These are phyloP conservation scores for Mycetomoellerius zeteki DNA, from an alignment of 1,140 invertebrate genomes.

Conservation along the genomic window DNA sequence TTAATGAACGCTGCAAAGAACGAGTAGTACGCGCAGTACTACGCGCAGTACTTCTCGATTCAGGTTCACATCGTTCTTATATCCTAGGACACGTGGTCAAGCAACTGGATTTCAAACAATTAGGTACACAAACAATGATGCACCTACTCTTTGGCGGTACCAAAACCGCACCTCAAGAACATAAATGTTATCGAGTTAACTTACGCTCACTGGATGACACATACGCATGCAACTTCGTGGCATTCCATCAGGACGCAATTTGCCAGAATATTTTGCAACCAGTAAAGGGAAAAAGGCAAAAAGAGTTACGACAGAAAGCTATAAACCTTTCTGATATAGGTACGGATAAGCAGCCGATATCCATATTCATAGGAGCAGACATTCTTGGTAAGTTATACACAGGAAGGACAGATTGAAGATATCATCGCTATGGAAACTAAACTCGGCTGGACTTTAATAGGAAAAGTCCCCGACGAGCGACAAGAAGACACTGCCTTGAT, in stretches of 20 bases:
- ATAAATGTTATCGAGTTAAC: conserved; percentile 54
- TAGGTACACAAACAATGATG: conserved; percentile 29
- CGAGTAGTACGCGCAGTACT: conserved; percentile 27
- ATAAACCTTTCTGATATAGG: background rate
- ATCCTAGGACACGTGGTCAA: conserved; percentile 13
- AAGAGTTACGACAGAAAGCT: background rate
- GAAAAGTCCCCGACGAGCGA: conserved; percentile 22
- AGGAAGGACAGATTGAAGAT: conserved; percentile 62
- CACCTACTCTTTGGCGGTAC: conserved; percentile 61
- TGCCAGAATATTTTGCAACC: conserved; percentile 51
- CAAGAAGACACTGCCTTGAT: background rate
- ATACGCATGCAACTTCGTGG: conserved; percentile 51
- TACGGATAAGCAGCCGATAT: background rate
- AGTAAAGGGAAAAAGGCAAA: conserved; percentile 12
- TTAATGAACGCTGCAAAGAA: conserved; percentile 17
- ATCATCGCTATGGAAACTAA: conserved; percentile 76
- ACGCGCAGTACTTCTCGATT: too few species aligned
- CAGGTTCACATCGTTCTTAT: conserved; percentile 61
- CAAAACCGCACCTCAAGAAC: background rate
- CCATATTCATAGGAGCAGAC: conserved; percentile 76
- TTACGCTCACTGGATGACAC: conserved; percentile 28
- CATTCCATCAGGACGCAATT: conserved; percentile 61
- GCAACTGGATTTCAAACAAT: conserved; percentile 13
- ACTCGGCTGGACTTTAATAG: conserved; percentile 78
- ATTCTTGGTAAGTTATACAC: conserved; percentile 78